phyloP scores from a whole-genome alignment of 1,140 invertebrate genomes.

The Drosophila seguyi region DNA sequence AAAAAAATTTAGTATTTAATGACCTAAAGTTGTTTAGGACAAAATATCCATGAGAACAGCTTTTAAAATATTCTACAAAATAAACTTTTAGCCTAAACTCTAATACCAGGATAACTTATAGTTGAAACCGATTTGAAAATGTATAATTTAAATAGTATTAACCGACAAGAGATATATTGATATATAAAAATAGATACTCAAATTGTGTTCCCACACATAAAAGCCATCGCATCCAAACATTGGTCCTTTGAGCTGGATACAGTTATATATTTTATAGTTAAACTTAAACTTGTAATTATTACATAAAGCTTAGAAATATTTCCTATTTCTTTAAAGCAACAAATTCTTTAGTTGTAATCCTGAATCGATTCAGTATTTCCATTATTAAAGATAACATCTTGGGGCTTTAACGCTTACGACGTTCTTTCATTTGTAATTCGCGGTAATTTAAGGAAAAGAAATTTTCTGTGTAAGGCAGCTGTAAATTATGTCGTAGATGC shows the following conservation, averaged over 20 bases:
- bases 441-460: constrained; percentile 14
- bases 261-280: not conserved
- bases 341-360: not conserved
- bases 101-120: not conserved
- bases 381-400: not conserved
- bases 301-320: not conserved
- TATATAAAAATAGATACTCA: not conserved
- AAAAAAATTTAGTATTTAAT: not conserved
- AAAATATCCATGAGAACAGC: not conserved
- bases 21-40: not conserved
- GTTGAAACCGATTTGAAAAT: not conserved
- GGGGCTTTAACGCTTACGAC: not conserved
- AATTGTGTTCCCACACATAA: not conserved
- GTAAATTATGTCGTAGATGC: constrained; percentile 52
- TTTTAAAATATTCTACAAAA: not conserved
- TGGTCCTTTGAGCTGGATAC: not conserved
- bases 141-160: not conserved
- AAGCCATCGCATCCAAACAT: not conserved
- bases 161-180: not conserved
- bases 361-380: not conserved
- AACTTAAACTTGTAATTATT: not conserved
- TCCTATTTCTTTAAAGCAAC: not conserved
- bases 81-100: not conserved
- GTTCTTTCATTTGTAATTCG: not conserved
- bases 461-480: constrained; percentile 29